These are phyloP conservation scores for Mormoops blainvillei DNA, from an alignment of 2,113 vertebrate genomes.

Conservation along the genomic window DNA sequence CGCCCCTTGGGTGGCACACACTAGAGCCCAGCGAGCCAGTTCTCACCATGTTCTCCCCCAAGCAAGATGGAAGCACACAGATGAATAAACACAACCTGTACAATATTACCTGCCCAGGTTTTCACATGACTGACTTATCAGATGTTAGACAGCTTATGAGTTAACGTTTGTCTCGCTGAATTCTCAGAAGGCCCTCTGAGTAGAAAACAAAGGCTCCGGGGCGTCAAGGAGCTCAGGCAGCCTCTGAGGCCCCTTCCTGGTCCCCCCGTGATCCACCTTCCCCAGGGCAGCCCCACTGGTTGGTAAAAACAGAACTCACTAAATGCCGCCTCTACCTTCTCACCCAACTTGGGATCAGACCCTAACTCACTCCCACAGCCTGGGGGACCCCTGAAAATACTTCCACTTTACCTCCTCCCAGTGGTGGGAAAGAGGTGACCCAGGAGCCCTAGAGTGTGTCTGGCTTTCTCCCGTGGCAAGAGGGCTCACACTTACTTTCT, in stretches of 20 bases:
- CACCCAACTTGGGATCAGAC: background rate
- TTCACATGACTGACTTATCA: background rate
- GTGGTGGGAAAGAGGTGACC: fast-evolving
- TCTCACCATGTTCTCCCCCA: background rate
- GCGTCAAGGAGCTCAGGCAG: background rate
- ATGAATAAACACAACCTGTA: background rate
- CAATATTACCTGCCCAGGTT: background rate
- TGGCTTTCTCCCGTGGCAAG: fast-evolving
- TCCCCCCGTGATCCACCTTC: background rate
- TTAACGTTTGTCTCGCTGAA: background rate
- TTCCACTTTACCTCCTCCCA: fast-evolving
- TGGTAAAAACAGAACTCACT: background rate
- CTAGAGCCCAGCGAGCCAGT: fast-evolving
- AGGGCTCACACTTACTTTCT: constrained; percentile 83
- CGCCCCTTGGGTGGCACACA: fast-evolving
- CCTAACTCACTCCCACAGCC: background rate
- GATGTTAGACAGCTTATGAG: background rate
- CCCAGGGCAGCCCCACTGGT: background rate
- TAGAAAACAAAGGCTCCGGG: background rate
- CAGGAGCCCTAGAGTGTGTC: fast-evolving
- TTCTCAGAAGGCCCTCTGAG: background rate
- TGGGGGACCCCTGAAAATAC: background rate
- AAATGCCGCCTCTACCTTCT: background rate
- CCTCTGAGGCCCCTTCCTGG: background rate
- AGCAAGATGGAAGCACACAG: background rate